Conservation (phyloP, 1,140 invertebrate species). For the Goniozus legneri region DNA sequence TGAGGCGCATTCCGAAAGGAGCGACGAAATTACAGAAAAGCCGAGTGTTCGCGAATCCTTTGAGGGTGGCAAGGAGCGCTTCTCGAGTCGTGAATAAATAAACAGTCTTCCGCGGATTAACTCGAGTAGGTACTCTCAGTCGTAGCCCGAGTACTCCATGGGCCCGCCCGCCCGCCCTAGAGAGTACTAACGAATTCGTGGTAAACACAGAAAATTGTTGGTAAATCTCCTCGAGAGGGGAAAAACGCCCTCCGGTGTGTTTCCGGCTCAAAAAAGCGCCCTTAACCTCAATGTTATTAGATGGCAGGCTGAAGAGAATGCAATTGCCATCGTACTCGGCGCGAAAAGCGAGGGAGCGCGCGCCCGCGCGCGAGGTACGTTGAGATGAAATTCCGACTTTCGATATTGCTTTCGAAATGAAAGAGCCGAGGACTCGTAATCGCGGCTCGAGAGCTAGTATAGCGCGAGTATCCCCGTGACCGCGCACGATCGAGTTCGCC, state of each 20-base stretch:
- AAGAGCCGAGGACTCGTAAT: slow-evolving; percentile 1
- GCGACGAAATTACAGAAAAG: slow-evolving; percentile 20
- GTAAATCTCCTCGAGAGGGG: slow-evolving; percentile 15
- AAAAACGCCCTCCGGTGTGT: slow-evolving; percentile 4
- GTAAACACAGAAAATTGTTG: slow-evolving; percentile 26
- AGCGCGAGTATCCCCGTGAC: not conserved
- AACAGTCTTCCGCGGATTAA: slow-evolving; percentile 30
- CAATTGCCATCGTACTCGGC: too few relatives aligned
- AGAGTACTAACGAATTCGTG: slow-evolving; percentile 25
- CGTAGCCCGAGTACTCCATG: slow-evolving; percentile 5
- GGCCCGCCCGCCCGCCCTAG: slow-evolving; percentile 1
- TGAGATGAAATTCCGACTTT: too few relatives aligned
- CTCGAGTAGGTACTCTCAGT: slow-evolving; percentile 19
- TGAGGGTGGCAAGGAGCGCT: slow-evolving; percentile 23
- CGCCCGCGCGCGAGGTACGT: too few relatives aligned
- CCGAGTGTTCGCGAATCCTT: slow-evolving; percentile 23
- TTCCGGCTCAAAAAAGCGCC: not conserved
- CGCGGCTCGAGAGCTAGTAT: slow-evolving; percentile 3
- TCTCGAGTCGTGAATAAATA: slow-evolving; percentile 31
- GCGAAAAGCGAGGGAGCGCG: too few relatives aligned
- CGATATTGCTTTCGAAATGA: too few relatives aligned
- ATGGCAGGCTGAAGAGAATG: too few relatives aligned
- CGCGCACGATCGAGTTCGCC: slow-evolving; percentile 4
- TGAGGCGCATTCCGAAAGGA: slow-evolving; percentile 3
- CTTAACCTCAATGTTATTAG: too few relatives aligned